phyloP scores from a whole-genome alignment of 1,140 invertebrate genomes.

The Anastrepha obliqua region DNA sequence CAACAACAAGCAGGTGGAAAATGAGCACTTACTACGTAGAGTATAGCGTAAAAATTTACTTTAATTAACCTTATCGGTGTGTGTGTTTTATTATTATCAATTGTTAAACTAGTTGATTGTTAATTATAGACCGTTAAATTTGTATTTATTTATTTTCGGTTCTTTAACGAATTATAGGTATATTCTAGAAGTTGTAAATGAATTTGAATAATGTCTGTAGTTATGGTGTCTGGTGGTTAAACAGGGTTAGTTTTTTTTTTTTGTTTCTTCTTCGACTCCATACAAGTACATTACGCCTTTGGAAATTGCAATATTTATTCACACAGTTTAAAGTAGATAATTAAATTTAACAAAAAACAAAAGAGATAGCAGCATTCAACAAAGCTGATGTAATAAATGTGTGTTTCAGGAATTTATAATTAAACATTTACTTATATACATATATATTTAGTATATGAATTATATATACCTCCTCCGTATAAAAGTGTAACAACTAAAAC shows the following conservation, averaged over 20 bases:
- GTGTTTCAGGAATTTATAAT: constrained; percentile 47
- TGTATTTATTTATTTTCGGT: neutral
- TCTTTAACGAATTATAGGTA: neutral
- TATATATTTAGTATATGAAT: constrained; percentile 18
- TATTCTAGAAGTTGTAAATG: constrained; percentile 33
- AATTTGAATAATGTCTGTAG: neutral
- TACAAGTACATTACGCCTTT: neutral
- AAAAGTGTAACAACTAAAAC: neutral
- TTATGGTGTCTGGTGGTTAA: neutral
- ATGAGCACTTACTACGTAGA: constrained; percentile 3
- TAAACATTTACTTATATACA: constrained; percentile 48
- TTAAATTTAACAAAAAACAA: neutral
- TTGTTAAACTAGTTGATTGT: constrained; percentile 42
- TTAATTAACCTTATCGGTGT: constrained; percentile 28
- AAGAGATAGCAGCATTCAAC: neutral
- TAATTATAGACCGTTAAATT: constrained; percentile 32
- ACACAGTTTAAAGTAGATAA: neutral
- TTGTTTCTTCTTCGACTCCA: neutral
- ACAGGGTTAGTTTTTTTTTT: neutral
- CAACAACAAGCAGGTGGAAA: neutral
- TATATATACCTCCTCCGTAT: constrained; percentile 26
- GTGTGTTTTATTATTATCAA: constrained; percentile 44
- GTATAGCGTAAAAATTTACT: constrained; percentile 29
- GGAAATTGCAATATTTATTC: constrained; percentile 32
- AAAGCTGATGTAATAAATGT: constrained; percentile 15